A percentile compares a stretch with the other conserved stretches of the same genome.
Conservation (phyloP, 2,888 invertebrate genomes). For the Galerucella calmariensis region DNA sequence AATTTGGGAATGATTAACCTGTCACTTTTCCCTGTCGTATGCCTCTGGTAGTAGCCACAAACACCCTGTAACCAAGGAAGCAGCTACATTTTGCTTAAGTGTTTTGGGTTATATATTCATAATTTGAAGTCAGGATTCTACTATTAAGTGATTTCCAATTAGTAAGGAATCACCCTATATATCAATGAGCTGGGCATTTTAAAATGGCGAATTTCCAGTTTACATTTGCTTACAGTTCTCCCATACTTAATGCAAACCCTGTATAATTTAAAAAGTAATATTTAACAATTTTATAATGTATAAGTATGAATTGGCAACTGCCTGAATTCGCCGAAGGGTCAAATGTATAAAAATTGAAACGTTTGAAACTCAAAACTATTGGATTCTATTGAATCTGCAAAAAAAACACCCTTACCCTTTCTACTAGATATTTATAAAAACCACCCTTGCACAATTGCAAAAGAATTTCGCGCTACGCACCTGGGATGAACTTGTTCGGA, state of each 20-base stretch:
- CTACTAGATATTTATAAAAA: slow-evolving; percentile 22
- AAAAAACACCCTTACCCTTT: slow-evolving; percentile 17
- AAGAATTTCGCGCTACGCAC: slow-evolving; percentile 17
- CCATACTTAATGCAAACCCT: too few relatives aligned
- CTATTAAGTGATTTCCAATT: too few relatives aligned
- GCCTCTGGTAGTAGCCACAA: too few relatives aligned
- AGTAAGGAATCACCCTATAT: too few relatives aligned
- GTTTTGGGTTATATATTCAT: too few relatives aligned
- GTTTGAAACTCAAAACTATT: slow-evolving; percentile 6
- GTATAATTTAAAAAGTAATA: background rate
- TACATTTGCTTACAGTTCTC: too few relatives aligned
- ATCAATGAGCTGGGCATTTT: slow-evolving; percentile 55
- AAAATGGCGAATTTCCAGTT: too few relatives aligned
- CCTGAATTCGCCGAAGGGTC: background rate
- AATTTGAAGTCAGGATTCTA: too few relatives aligned
- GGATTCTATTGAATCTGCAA: background rate
- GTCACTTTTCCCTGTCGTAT: too few relatives aligned
- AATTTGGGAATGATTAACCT: too few relatives aligned
- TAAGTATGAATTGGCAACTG: background rate
- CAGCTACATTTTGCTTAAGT: too few relatives aligned
- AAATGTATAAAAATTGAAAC: background rate
- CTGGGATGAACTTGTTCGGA: slow-evolving; percentile 28
- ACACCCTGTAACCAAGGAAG: too few relatives aligned
- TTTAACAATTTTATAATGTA: background rate
- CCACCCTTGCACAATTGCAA: slow-evolving; percentile 4